phyloP scores from a whole-genome alignment of 1,140 invertebrate genomes.

The Myzus persicae region DNA sequence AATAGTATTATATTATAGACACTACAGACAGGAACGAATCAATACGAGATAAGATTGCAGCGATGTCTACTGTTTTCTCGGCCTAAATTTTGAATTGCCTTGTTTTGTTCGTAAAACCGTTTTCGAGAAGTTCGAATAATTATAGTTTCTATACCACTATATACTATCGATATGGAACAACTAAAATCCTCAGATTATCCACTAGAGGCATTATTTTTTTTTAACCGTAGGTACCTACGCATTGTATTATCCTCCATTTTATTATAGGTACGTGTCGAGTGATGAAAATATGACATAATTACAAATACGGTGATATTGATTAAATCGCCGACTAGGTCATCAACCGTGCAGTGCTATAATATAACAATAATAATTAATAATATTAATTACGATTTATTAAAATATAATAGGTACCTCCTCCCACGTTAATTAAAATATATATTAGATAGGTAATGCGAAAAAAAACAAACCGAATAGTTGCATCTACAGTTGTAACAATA shows the following conservation, averaged over 20 bases:
- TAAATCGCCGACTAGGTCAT: neutral
- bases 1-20: neutral
- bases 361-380: neutral
- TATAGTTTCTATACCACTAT: neutral
- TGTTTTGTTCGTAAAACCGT: neutral
- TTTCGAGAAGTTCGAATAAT: neutral
- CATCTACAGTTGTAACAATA: neutral
- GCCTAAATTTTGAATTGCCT: neutral
- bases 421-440: neutral
- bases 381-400: neutral
- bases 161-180: neutral
- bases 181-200: neutral
- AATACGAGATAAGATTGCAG: neutral
- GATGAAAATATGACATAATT: neutral
- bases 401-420: neutral
- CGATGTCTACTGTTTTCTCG: neutral
- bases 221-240: neutral
- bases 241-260: neutral
- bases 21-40: neutral
- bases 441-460: neutral
- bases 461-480: neutral
- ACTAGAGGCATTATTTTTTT: neutral
- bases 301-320: neutral
- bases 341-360: neutral
- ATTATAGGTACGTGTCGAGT: neutral